phyloP scores from a whole-genome alignment of 2,888 invertebrate genomes.

The Ectemnius continuus region DNA sequence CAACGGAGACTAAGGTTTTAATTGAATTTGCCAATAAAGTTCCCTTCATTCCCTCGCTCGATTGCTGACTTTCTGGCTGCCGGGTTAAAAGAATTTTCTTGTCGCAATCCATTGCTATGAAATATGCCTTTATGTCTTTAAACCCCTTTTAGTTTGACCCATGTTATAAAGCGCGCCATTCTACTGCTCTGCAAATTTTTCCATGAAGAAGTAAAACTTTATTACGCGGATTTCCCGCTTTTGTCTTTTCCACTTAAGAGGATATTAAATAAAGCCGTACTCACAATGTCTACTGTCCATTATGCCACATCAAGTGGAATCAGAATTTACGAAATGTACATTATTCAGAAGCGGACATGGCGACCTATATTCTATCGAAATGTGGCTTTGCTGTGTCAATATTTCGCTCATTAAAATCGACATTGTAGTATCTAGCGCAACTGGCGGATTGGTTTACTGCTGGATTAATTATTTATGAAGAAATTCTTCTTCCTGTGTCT shows the following conservation, averaged over 20 bases:
- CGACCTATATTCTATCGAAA: constrained; percentile 48
- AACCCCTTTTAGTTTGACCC: neutral
- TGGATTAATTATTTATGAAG: constrained; percentile 73
- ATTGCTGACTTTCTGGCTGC: neutral
- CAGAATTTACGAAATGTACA: too few relatives aligned
- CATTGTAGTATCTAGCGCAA: constrained; percentile 39
- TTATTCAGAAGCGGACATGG: constrained; percentile 13
- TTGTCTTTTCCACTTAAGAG: too few relatives aligned
- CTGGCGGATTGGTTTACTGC: constrained; percentile 60
- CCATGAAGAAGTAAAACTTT: neutral
- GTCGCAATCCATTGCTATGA: constrained; percentile 27
- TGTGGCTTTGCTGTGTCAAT: constrained; percentile 53
- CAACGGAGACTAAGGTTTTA: constrained; percentile 35
- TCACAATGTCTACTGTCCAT: too few relatives aligned
- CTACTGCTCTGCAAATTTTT: neutral
- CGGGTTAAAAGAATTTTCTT: constrained; percentile 26
- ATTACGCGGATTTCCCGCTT: neutral
- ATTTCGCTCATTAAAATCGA: constrained; percentile 62
- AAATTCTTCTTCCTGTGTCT: constrained; percentile 49
- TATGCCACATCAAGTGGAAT: too few relatives aligned
- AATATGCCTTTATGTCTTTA: constrained; percentile 23
- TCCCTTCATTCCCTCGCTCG: constrained; percentile 9
- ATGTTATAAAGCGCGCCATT: neutral
- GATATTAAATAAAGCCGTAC: too few relatives aligned
- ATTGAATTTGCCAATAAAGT: constrained; percentile 52